phyloP scores from a whole-genome alignment of 2,888 invertebrate genomes.

The Tuberolachnus salignus region DNA sequence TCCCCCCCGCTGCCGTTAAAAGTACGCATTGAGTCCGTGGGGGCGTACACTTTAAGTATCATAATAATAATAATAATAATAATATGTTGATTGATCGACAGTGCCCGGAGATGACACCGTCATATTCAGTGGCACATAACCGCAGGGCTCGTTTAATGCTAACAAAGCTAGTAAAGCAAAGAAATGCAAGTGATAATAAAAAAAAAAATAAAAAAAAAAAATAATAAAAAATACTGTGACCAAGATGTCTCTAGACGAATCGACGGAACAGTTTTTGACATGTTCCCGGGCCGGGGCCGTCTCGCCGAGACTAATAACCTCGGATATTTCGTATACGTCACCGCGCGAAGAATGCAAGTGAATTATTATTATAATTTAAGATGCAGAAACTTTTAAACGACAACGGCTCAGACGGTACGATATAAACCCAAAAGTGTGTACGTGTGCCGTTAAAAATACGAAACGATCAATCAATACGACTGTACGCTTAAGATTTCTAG shows the following conservation, averaged over 20 bases:
- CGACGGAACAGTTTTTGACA: slow-evolving; percentile 54
- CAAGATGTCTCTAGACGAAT: slow-evolving; percentile 28
- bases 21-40: background rate
- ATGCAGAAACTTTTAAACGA: background rate
- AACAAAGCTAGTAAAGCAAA: slow-evolving; percentile 41
- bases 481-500: too few species aligned
- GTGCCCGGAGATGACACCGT: slow-evolving; percentile 50
- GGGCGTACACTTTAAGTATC: slow-evolving; percentile 24
- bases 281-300: background rate
- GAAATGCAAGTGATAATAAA: background rate
- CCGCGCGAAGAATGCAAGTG: background rate
- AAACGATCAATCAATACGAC: too few species aligned
- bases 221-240: slow-evolving; percentile 22
- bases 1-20: background rate
- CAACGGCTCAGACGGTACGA: background rate
- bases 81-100: slow-evolving; percentile 52
- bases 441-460: too few species aligned
- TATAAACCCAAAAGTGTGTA: too few species aligned
- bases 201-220: too few species aligned
- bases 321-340: background rate
- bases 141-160: slow-evolving; percentile 43
- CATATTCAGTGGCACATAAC: slow-evolving; percentile 9
- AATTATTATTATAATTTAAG: background rate
- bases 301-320: slow-evolving; percentile 5
- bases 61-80: background rate